Conservation (phyloP, 2,888 invertebrate genomes). For the Allygus modestus region DNA sequence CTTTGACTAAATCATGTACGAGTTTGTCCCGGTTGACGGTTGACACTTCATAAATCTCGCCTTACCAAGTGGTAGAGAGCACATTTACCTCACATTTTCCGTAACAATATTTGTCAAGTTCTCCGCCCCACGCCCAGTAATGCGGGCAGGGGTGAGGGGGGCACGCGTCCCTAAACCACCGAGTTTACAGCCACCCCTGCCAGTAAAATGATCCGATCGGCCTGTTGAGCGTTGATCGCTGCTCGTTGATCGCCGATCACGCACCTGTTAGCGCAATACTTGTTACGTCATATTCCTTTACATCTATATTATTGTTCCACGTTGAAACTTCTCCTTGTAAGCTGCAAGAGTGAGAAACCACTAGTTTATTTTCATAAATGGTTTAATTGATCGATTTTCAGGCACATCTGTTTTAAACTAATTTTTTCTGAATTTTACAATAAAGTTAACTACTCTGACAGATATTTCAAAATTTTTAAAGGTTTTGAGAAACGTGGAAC, state of each 20-base stretch:
- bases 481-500: too few relatives aligned
- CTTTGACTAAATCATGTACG: too few relatives aligned
- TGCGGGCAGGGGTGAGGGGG: not conserved
- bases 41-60: too few relatives aligned
- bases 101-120: slow-evolving; percentile 10
- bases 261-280: slow-evolving; percentile 17
- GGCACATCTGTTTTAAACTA: too few relatives aligned
- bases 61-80: too few relatives aligned
- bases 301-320: not conserved
- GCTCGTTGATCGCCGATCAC: slow-evolving; percentile 24
- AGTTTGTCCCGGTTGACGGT: too few relatives aligned
- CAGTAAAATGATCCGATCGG: slow-evolving; percentile 36
- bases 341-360: too few relatives aligned
- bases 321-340: not conserved
- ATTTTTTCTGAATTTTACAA: too few relatives aligned
- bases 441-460: too few relatives aligned
- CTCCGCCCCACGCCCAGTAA: not conserved
- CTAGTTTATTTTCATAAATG: too few relatives aligned
- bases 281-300: not conserved
- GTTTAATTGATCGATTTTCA: too few relatives aligned
- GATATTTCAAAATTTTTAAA: too few relatives aligned
- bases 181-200: slow-evolving; percentile 20
- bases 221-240: slow-evolving; percentile 4
- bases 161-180: not conserved
- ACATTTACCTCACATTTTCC: not conserved